phyloP scores from a whole-genome alignment of 2,113 vertebrate genomes.

The Pipra filicauda region DNA sequence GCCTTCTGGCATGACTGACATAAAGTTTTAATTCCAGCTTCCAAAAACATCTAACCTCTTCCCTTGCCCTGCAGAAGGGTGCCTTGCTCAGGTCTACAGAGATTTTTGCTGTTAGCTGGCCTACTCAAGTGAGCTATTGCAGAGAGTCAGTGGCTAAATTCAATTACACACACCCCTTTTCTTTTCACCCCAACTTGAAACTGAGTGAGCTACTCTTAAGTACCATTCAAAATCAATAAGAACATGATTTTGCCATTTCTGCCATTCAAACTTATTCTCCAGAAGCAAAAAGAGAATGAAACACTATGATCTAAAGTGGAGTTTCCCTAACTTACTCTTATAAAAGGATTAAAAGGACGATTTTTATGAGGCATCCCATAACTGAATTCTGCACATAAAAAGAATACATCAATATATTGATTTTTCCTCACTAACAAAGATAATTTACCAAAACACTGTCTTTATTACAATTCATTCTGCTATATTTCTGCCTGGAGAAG shows the following conservation, averaged over 20 bases:
- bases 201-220: background rate
- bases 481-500: conserved; percentile 19
- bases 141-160: background rate
- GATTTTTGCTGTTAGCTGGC: background rate
- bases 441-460: conserved; percentile 42
- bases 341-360: conserved; percentile 27
- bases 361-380: conserved; percentile 35
- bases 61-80: background rate
- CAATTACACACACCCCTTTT: background rate
- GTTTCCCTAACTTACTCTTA: conserved; percentile 3
- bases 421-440: conserved; percentile 60
- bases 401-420: conserved; percentile 27
- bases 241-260: conserved; percentile 36
- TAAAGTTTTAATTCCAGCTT: background rate
- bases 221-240: conserved; percentile 12
- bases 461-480: conserved; percentile 42
- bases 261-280: background rate
- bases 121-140: background rate
- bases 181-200: background rate
- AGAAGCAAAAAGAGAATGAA: background rate
- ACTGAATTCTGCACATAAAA: conserved; percentile 22
- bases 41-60: background rate
- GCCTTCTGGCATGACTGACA: background rate
- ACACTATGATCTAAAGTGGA: background rate
- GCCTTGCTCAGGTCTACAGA: background rate